Evolutionary conservation across 2,113 vertebrate species (phyloP).

Genomic region (Panthera leo): DNA sequence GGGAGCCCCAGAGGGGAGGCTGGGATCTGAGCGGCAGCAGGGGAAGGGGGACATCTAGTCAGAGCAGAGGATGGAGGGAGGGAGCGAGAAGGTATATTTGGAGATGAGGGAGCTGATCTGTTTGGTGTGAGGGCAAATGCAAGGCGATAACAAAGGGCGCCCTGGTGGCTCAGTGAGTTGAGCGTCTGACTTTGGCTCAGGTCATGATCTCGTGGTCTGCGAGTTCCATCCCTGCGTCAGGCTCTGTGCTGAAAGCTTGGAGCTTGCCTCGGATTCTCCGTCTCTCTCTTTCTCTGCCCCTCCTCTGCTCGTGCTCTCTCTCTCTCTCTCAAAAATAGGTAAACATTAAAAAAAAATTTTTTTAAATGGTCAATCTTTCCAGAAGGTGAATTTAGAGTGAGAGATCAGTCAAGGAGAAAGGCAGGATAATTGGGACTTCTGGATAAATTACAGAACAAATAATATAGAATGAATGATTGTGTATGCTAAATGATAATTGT

Average conservation of each 20-base stretch:
- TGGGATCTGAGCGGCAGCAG: neutral
- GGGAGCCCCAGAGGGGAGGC: fast-evolving
- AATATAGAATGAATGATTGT: neutral
- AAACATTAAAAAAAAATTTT: too few species aligned
- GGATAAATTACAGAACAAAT: neutral
- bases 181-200: too few species aligned
- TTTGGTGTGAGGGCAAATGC: neutral
- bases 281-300: too few species aligned
- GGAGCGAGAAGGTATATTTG: fast-evolving
- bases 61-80: neutral
- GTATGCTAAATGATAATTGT: neutral
- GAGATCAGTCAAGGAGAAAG: neutral
- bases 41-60: neutral
- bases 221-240: too few species aligned
- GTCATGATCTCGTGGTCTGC: too few species aligned
- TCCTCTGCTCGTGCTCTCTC: too few species aligned
- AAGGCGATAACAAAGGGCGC: neutral
- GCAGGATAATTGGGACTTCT: neutral
- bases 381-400: neutral
- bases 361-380: neutral
- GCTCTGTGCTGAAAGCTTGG: too few species aligned
- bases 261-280: too few species aligned
- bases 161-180: too few species aligned
- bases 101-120: neutral
- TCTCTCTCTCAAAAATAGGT: too few species aligned